Base-by-base conservation (phyloP, 2,113 vertebrate genomes). In the Pongo pygmaeus region DNA sequence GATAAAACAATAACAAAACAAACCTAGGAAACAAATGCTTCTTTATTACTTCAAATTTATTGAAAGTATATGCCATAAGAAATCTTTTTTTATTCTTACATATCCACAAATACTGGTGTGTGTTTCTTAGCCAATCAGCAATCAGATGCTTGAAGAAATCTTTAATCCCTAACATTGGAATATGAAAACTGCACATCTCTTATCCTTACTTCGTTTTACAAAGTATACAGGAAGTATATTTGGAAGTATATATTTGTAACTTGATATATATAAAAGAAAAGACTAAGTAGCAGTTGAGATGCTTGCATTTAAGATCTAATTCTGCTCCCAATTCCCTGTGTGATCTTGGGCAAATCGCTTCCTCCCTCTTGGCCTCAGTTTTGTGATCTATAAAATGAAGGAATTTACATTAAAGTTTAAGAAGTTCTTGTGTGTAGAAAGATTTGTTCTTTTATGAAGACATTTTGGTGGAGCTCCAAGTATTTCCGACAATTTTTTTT, bases 1-100 rank as follows among this genome's bases (percentile, higher is more conserved):
- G 92, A 96, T 95, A 89, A 96, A 95, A 72, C 3, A 72, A 35
- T 94, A 96, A 92, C 84, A 93, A 96, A 97, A 94, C 91, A 97
- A 95, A 97, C 55, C 55, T n/a, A 70, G 22, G 72, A 50, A 46
- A 48, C 75, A 78, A 48, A 85, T 70, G 3, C n/a, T 92, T 95
- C 86, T 89, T 92, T 92, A 87, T 84, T 92, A 67, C 79, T 90
- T 96, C 38, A 97, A 89, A 90, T 88, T 92, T 92, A 87, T 95
- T 77, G 48, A 52, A 84, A 78, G 55, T 80, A 30, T 93, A 84
- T 61, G 35, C 87, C 90, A 85, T 90, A 87, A 96, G 27, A 12
- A 69, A 80, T 38, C 10, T 83, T 91, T 88, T 89, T 50, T 91
- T n/a, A 91, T 79, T 79, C 85, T 59, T 94, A 70, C 12, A 20